Evolutionary conservation across 2,888 invertebrate species (phyloP).

Genomic region (Platynereis dumerilii): DNA sequence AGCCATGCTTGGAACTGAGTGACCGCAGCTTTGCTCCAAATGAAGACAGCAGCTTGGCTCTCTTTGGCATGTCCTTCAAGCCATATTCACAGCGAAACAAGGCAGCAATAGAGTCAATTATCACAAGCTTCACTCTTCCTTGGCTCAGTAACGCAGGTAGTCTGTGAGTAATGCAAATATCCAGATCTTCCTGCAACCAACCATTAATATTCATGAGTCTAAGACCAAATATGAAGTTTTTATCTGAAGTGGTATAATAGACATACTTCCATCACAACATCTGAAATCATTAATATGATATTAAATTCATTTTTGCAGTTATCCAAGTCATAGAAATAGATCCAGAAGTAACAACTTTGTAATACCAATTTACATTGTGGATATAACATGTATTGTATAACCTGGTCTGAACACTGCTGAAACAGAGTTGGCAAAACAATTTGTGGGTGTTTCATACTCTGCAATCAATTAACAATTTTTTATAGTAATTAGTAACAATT

Average conservation of each 20-base stretch:
- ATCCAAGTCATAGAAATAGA: too few species aligned
- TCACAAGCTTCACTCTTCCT: constrained; percentile 70
- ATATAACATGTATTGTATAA: too few species aligned
- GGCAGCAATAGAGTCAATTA: constrained; percentile 79
- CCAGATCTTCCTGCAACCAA: constrained; percentile 53
- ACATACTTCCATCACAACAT: neutral
- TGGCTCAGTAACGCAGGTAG: constrained; percentile 68
- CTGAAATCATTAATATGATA: neutral
- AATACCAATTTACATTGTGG: too few species aligned
- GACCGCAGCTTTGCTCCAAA: constrained; percentile 69
- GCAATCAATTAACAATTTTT: too few species aligned
- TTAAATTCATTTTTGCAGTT: constrained; percentile 5
- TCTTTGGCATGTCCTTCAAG: constrained; percentile 63
- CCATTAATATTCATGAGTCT: too few species aligned
- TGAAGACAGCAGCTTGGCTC: constrained; percentile 53
- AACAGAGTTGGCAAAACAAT: too few species aligned
- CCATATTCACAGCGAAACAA: constrained; percentile 70
- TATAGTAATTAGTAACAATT: too few species aligned
- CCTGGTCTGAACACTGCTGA: too few species aligned
- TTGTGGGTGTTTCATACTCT: too few species aligned
- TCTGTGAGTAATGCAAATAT: constrained; percentile 64
- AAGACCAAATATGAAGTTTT: too few species aligned
- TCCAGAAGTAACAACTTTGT: too few species aligned
- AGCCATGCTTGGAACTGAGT: constrained; percentile 67
- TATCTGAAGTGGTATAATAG: neutral